Conservation (phyloP, 2,888 invertebrate genomes). For the Apodemia mormo region DNA sequence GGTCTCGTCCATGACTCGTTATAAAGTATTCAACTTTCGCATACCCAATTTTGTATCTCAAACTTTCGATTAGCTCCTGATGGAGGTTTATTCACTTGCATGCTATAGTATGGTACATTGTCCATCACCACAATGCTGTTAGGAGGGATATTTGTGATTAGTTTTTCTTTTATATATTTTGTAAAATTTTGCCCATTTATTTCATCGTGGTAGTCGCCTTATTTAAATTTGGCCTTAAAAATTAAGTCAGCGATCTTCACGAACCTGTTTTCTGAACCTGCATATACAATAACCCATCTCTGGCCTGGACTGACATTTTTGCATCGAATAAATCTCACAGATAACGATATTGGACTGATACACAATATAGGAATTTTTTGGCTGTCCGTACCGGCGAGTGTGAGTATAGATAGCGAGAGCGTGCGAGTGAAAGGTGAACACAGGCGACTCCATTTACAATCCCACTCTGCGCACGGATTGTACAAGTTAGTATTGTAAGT, state of each 20-base stretch:
- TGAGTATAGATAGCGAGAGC: no score
- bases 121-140: not conserved
- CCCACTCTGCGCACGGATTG: no score
- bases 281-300: conserved; percentile 29
- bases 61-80: not conserved
- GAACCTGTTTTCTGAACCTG: conserved; percentile 37
- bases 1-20: no score
- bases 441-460: no score
- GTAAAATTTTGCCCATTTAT: conserved; percentile 32
- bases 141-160: conserved; percentile 20
- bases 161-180: no score
- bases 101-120: not conserved
- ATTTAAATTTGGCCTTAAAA: conserved; percentile 35
- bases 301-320: conserved; percentile 4
- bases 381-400: no score
- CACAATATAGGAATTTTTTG: no score
- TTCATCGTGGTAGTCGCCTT: conserved; percentile 37
- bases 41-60: conserved; percentile 4
- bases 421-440: no score
- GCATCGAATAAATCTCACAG: no score
- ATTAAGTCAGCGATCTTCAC: conserved; percentile 33
- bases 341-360: no score
- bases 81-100: not conserved
- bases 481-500: no score
- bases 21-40: not conserved